These are phyloP conservation scores for Drosophila melanosoma DNA, from an alignment of 2,888 invertebrate species.

Conservation along the genomic window DNA sequence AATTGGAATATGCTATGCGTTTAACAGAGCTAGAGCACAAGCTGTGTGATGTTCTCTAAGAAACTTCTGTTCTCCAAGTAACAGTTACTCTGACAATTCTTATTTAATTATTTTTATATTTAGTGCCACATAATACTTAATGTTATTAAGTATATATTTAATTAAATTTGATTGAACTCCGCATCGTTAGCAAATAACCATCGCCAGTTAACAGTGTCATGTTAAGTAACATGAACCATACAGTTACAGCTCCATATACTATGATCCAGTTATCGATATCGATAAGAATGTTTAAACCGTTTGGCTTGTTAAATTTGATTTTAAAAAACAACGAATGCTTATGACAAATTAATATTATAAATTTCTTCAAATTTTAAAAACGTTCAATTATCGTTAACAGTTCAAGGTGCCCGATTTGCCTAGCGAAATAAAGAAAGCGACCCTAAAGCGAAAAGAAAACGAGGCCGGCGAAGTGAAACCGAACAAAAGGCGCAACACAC, in stretches of 20 bases:
- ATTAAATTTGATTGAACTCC: constrained; percentile 24
- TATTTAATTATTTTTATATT: neutral
- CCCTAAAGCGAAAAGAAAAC: constrained; percentile 79
- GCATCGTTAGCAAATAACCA: constrained; percentile 31
- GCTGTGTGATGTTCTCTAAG: neutral
- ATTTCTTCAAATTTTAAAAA: neutral
- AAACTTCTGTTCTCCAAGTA: no score
- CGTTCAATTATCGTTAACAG: constrained; percentile 36
- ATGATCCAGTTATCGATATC: constrained; percentile 29
- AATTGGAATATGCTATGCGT: constrained; percentile 23
- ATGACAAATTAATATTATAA: neutral
- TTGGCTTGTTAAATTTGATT: neutral
- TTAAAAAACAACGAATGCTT: neutral
- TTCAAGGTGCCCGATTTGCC: constrained; percentile 82
- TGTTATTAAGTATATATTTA: constrained; percentile 8
- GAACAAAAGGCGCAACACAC: constrained; percentile 65
- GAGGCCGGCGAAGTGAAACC: constrained; percentile 56
- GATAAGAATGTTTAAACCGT: constrained; percentile 14
- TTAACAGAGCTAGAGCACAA: neutral
- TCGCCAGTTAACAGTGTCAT: constrained; percentile 42
- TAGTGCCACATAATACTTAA: neutral
- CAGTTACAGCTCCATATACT: constrained; percentile 3
- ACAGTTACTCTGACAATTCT: neutral
- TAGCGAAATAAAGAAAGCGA: constrained; percentile 75
- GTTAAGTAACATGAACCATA: constrained; percentile 41